Evolutionary conservation across 2,888 invertebrate genomes (phyloP).

Genomic region (Erebia epiphron): DNA sequence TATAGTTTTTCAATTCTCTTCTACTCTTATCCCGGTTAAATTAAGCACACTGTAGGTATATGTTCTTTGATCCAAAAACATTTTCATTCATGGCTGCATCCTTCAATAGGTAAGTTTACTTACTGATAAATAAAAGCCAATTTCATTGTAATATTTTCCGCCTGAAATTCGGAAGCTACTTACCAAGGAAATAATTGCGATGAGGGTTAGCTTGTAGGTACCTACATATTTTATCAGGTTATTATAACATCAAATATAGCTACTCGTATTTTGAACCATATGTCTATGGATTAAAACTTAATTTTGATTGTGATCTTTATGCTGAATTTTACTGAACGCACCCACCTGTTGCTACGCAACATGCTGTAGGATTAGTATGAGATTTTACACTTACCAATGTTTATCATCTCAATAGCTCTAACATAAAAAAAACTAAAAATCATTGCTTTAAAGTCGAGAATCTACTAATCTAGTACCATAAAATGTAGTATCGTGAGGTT

Average conservation of each 20-base stretch:
- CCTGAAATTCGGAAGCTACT: conserved; percentile 8
- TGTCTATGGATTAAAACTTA: not conserved
- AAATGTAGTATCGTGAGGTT: too few species aligned
- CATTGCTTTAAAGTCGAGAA: too few species aligned
- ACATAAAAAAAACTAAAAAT: too few species aligned
- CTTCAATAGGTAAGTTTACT: not conserved
- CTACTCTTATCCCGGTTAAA: too few species aligned
- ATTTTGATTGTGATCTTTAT: not conserved
- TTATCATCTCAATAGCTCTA: too few species aligned
- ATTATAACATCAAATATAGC: not conserved
- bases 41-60: too few species aligned
- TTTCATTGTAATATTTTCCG: conserved; percentile 6
- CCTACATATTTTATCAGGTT: conserved; percentile 11
- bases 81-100: not conserved
- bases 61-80: too few species aligned
- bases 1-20: too few species aligned
- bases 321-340: conserved; percentile 13
- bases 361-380: not conserved
- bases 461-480: too few species aligned
- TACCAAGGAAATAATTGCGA: conserved; percentile 11
- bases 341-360: conserved; percentile 43
- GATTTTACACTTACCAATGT: too few species aligned
- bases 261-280: not conserved
- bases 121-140: not conserved
- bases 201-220: conserved; percentile 8